These are phyloP conservation scores for Brenthis ino DNA, from an alignment of 2,888 invertebrate genomes.

Conservation along the genomic window DNA sequence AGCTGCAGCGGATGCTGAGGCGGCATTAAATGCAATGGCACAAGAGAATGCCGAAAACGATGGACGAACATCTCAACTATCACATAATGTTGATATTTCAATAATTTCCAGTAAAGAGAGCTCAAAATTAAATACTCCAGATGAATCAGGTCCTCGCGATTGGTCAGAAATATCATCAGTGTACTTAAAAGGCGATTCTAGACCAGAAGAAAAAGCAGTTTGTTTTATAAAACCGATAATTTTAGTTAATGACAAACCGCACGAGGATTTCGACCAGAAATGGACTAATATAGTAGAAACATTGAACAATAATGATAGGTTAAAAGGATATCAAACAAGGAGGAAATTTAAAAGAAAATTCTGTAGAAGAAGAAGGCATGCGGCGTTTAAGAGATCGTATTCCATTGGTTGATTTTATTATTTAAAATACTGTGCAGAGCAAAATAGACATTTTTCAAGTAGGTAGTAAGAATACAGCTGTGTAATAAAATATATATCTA, in stretches of 20 bases:
- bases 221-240: slow-evolving; percentile 64
- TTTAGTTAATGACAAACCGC: slow-evolving; percentile 69
- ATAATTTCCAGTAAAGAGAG: slow-evolving; percentile 57
- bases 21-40: slow-evolving; percentile 54
- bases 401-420: slow-evolving; percentile 60
- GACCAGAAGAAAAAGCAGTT: slow-evolving; percentile 48
- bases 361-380: slow-evolving; percentile 63
- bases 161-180: slow-evolving; percentile 55
- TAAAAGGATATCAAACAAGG: slow-evolving; percentile 60
- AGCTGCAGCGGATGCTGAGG: slow-evolving; percentile 59
- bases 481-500: neutral
- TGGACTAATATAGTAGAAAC: slow-evolving; percentile 62
- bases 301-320: slow-evolving; percentile 58
- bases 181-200: slow-evolving; percentile 52
- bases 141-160: slow-evolving; percentile 46
- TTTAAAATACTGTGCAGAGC: neutral
- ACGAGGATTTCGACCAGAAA: slow-evolving; percentile 70
- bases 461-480: neutral
- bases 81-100: slow-evolving; percentile 59
- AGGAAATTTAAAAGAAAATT: slow-evolving; percentile 67
- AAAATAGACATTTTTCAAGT: neutral
- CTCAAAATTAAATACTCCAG: slow-evolving; percentile 53
- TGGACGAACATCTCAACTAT: slow-evolving; percentile 50
- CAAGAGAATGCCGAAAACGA: slow-evolving; percentile 53
- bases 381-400: slow-evolving; percentile 72